Base-by-base conservation (phyloP, 2,888 invertebrate species). In the Miltochrista miniata region DNA sequence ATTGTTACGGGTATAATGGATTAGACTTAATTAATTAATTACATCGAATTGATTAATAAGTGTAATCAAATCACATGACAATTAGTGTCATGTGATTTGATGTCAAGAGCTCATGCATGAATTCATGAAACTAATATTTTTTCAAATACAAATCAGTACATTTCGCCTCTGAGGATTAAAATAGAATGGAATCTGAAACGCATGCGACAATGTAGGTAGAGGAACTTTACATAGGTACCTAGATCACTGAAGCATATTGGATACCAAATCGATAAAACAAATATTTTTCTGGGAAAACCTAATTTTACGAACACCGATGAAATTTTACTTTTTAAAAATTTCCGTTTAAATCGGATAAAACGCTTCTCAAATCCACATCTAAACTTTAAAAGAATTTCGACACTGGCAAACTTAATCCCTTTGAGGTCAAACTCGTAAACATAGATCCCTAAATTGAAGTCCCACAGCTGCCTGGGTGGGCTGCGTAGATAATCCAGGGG, bases 381-480 rank as follows among this genome's bases (percentile, higher is more conserved):
- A n/a, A n/a, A n/a, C n/a, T n/a, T n/a, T n/a, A n/a, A n/a, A n/a
- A n/a, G n/a, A n/a, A n/a, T n/a, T n/a, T n/a, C n/a, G n/a, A n/a
- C n/a, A n/a, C n/a, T n/a, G n/a, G n/a, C n/a, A n/a, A n/a, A 30
- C 13, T 29, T 29, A 40, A 39, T 40, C 18, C 13, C 4, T 13
- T 39, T 24, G 24, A 30, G 44, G n/a, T 37, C 31, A 31, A 38
- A 11, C 12, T 13, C 38, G 11, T 35, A 42, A 55, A 59, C 54
- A 51, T 56, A 59, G 59, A 62, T 63, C 53, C 50, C 52, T 43
- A 30, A 55, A 53, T 35, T 48, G 72, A 79, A 68, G 61, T 56
- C 74, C 51, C 61, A 72, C 68, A 72, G 70, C 70, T 72, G 74
- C 71, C 45, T 81, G 82, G 78, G 81, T 78, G 81, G 81, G 57